Evolutionary conservation across 2,888 invertebrate genomes (phyloP).

Genomic region (Campaea margaritaria): DNA sequence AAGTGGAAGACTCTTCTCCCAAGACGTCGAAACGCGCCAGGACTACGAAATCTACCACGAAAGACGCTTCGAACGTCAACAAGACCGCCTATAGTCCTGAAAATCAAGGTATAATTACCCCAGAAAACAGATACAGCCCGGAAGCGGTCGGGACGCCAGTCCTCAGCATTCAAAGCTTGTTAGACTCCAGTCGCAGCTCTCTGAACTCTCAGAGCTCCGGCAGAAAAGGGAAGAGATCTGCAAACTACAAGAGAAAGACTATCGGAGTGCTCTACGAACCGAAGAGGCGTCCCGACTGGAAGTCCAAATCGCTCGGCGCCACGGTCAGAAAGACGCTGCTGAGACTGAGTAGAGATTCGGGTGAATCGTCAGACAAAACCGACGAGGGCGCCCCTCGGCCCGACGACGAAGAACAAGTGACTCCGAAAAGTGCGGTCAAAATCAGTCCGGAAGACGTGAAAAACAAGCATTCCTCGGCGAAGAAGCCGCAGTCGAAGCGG

Average conservation of each 20-base stretch:
- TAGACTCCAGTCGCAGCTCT: conserved; percentile 61
- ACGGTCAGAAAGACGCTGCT: conserved; percentile 44
- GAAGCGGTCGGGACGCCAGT: conserved; percentile 68
- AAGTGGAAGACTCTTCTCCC: conserved; percentile 55
- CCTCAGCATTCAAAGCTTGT: conserved; percentile 65
- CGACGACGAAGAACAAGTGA: conserved; percentile 58
- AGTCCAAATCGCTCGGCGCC: conserved; percentile 55
- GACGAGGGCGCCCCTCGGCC: conserved; percentile 41
- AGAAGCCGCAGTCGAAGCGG: conserved; percentile 77
- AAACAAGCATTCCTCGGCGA: conserved; percentile 78
- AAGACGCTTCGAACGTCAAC: conserved; percentile 12
- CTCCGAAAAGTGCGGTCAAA: conserved; percentile 71
- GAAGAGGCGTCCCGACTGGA: conserved; percentile 40
- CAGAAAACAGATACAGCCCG: conserved; percentile 62
- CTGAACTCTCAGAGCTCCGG: conserved; percentile 37
- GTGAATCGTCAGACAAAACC: conserved; percentile 47
- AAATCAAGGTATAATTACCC: conserved; percentile 58
- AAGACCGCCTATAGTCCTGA: conserved; percentile 21
- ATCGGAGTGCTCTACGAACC: conserved; percentile 51
- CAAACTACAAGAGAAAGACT: conserved; percentile 55
- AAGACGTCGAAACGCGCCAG: conserved; percentile 51
- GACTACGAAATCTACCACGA: conserved; percentile 30
- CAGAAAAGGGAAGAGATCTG: conserved; percentile 35
- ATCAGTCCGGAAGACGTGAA: conserved; percentile 71
- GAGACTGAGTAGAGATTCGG: conserved; percentile 50